Percentiles rank a stretch among this genome's conserved stretches.
phyloP scores from a whole-genome alignment of 2,113 vertebrate species.

The Hirundichthys speculiger region DNA sequence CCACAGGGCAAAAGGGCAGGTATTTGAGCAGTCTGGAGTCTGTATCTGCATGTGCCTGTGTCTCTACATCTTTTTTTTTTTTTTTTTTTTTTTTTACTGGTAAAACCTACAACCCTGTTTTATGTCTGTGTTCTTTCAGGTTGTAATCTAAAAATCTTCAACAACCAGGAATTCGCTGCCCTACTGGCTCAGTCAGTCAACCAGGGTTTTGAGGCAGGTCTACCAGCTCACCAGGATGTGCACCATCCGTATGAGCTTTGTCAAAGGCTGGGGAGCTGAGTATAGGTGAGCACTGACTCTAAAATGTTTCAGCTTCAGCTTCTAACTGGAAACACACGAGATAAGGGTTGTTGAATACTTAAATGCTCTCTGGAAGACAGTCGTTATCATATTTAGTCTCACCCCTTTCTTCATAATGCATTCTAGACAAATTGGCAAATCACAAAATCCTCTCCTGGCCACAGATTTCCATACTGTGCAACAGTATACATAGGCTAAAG shows the following conservation, averaged over 20 bases:
- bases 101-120: not conserved
- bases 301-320: not conserved
- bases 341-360: too few relatives aligned
- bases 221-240: conserved; percentile 99
- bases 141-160: conserved; percentile 98
- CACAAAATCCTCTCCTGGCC: too few relatives aligned
- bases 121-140: conserved; percentile 76
- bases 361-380: too few relatives aligned
- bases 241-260: conserved; percentile 99
- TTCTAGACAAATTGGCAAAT: too few relatives aligned
- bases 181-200: conserved; percentile 97
- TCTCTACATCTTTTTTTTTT: too few relatives aligned
- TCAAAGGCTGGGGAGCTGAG: conserved; percentile 98
- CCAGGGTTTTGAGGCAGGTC: conserved; percentile 97
- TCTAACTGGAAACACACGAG: not conserved
- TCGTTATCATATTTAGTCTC: too few relatives aligned
- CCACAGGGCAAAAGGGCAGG: too few relatives aligned
- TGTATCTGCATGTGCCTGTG: too few relatives aligned
- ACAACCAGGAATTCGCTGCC: conserved; percentile 98
- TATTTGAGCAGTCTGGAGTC: too few relatives aligned
- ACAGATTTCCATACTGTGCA: too few relatives aligned
- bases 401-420: too few relatives aligned
- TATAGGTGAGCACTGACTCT: conserved; percentile 85
- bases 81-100: not conserved
- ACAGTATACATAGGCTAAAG: too few relatives aligned